Percentiles rank a stretch among this genome's conserved stretches.
Conservation (phyloP, 2,888 invertebrate genomes). For the Notodonta ziczac region DNA sequence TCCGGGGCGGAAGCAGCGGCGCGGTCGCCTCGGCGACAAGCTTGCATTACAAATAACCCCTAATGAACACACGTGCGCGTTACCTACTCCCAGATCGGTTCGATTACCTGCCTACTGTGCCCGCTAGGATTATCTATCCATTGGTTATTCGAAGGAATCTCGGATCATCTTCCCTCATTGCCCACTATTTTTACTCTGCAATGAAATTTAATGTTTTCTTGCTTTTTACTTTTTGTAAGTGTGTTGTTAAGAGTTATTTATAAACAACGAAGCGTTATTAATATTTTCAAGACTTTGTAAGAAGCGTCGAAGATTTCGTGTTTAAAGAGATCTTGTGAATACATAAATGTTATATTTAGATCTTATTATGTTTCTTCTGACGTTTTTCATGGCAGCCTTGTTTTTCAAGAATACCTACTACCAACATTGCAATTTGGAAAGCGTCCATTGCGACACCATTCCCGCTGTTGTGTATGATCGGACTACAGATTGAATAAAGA, state of each 20-base stretch:
- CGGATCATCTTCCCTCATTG: neutral
- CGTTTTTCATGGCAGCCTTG: neutral
- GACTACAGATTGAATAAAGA: conserved; percentile 48
- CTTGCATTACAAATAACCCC: conserved; percentile 79
- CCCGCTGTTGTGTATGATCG: conserved; percentile 38
- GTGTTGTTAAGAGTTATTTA: neutral
- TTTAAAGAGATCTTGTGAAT: too few species aligned
- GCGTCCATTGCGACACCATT: conserved; percentile 46
- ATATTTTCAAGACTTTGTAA: too few species aligned
- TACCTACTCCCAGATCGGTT: conserved; percentile 50
- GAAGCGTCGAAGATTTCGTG: too few species aligned
- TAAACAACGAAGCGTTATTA: neutral
- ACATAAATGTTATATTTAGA: neutral
- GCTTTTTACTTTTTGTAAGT: neutral
- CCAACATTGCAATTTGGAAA: conserved; percentile 42
- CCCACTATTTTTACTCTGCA: neutral
- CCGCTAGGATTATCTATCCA: neutral
- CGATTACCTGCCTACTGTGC: conserved; percentile 54
- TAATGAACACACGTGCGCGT: conserved; percentile 75
- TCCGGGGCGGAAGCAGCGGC: conserved; percentile 69
- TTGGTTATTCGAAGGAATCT: neutral
- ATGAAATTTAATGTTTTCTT: neutral
- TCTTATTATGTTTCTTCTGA: neutral
- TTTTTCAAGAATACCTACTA: neutral
- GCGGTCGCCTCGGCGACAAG: conserved; percentile 59